Evolutionary conservation across 2,888 invertebrate species (phyloP).

Genomic region (Drosophila ustulata): DNA sequence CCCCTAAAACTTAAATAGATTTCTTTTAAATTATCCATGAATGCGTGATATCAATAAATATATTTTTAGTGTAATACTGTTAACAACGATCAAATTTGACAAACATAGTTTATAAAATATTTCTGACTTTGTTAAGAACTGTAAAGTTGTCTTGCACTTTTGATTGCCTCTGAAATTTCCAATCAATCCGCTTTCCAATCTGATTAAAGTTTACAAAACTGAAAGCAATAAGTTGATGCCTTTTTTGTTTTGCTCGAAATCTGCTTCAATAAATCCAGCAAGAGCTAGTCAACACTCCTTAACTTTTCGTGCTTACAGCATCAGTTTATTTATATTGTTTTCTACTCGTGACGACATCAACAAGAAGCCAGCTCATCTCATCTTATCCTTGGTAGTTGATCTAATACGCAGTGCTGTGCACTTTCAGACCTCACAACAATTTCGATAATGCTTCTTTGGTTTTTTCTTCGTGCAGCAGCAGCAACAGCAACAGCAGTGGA

Average conservation of each 20-base stretch:
- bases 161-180: not conserved
- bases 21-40: no score
- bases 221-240: not conserved
- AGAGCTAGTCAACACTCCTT: not conserved
- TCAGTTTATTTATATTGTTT: conserved; percentile 13
- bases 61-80: not conserved
- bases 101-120: no score
- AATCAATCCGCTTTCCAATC: not conserved
- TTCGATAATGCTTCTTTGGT: conserved; percentile 41
- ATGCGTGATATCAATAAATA: not conserved
- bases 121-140: not conserved
- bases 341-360: conserved; percentile 7
- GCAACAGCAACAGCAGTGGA: not conserved
- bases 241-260: not conserved
- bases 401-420: conserved; percentile 21
- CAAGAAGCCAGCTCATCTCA: conserved; percentile 26
- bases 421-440: conserved; percentile 32
- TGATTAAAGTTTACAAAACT: not conserved
- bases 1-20: no score
- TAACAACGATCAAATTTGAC: no score
- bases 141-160: not conserved
- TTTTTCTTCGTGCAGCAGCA: conserved; percentile 1
- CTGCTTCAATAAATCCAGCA: not conserved
- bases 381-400: conserved; percentile 40
- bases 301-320: conserved; percentile 4